These are phyloP conservation scores for Plumapathes pennacea DNA, from an alignment of 92 coral and sea anemone species.

Conservation along the genomic window DNA sequence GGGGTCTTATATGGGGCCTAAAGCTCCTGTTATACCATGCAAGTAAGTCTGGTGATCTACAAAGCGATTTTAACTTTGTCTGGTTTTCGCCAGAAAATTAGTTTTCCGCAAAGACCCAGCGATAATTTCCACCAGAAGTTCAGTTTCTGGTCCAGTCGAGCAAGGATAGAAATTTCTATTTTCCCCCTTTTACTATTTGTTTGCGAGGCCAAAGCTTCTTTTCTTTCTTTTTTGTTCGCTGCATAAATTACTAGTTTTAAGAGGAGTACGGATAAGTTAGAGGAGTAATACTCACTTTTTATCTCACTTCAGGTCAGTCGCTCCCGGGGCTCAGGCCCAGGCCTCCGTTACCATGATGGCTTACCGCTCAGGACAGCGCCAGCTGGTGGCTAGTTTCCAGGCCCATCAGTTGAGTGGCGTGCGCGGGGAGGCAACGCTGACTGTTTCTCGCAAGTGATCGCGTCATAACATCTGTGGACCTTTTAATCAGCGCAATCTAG, in stretches of 20 bases:
- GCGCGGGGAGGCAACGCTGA: constrained; percentile 57
- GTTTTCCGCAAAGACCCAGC: too few relatives aligned
- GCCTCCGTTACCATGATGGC: constrained; percentile 27
- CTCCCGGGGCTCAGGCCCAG: constrained; percentile 46
- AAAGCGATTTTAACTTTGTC: neutral
- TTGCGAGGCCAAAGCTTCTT: too few relatives aligned
- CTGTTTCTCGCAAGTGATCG: too few relatives aligned
- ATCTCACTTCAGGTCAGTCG: constrained; percentile 38
- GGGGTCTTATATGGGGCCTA: constrained; percentile 50
- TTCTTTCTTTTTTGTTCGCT: too few relatives aligned
- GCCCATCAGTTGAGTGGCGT: constrained; percentile 67
- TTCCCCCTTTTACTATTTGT: too few relatives aligned
- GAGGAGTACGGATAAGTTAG: too few relatives aligned
- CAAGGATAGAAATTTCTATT: too few relatives aligned
- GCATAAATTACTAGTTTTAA: too few relatives aligned
- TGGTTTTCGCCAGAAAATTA: neutral
- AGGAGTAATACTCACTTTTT: neutral
- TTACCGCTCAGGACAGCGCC: constrained; percentile 17
- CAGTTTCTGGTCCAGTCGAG: too few relatives aligned
- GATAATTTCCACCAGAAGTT: too few relatives aligned
- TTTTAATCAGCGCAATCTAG: too few relatives aligned
- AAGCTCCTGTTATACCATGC: constrained; percentile 6
- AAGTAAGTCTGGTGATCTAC: constrained; percentile 19
- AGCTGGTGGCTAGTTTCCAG: constrained; percentile 56
- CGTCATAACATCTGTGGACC: too few relatives aligned